Conservation (phyloP, 1,140 invertebrate species). For the Chlorops oryzae region DNA sequence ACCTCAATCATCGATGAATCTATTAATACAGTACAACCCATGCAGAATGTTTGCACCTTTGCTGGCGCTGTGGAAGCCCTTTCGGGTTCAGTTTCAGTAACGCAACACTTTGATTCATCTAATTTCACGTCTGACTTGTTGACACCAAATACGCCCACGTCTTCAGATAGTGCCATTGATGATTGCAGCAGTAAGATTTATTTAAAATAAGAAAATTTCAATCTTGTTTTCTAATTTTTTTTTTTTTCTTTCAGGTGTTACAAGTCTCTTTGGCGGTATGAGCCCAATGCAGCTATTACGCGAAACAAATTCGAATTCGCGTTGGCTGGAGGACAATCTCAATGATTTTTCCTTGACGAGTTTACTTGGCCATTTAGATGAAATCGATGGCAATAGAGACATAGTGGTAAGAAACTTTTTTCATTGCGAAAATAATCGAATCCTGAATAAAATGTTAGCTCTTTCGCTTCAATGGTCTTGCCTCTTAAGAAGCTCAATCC, state of each 20-base stretch:
- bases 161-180: conserved; percentile 27
- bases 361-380: conserved; percentile 70
- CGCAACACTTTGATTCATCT: too few relatives aligned
- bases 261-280: conserved; percentile 46
- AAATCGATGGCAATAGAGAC: conserved; percentile 40
- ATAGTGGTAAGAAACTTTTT: conserved; percentile 27
- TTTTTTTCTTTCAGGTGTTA: conserved; percentile 2
- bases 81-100: too few relatives aligned
- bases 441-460: background rate
- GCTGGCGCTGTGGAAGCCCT: too few relatives aligned
- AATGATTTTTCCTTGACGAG: conserved; percentile 77
- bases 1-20: too few relatives aligned
- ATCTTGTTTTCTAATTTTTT: background rate
- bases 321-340: conserved; percentile 70
- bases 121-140: too few relatives aligned
- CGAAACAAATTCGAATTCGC: conserved; percentile 50
- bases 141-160: too few relatives aligned
- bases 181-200: conserved; percentile 31
- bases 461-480: background rate
- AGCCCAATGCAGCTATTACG: conserved; percentile 72
- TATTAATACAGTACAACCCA: too few relatives aligned
- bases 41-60: too few relatives aligned
- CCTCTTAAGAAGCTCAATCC: background rate
- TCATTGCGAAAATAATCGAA: background rate
- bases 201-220: background rate